Base-by-base conservation (phyloP, 2,888 invertebrate genomes). In the Dioctria linearis region DNA sequence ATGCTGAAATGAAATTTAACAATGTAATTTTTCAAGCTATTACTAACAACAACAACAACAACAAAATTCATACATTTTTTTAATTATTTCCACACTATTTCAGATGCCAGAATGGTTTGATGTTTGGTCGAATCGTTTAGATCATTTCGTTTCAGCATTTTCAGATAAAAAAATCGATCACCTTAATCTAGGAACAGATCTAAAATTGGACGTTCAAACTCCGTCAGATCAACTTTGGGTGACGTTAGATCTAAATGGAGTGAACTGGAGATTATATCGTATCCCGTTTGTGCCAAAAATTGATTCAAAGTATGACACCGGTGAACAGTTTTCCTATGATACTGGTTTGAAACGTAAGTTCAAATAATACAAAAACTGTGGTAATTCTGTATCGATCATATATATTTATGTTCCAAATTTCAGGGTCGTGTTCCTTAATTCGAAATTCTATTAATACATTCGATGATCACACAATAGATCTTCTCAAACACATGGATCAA, bases 81-180 rank as follows among this genome's bases (percentile, higher is more conserved):
- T n/a, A n/a, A n/a, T n/a, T n/a, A n/a, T n/a, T n/a, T n/a, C n/a
- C n/a, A n/a, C 57, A 37, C 9, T 71, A 9, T 46, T 57, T 13
- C 78, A 88, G 88, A 88, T 88, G 88, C 88, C 88, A 11, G 86
- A 87, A 80, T 88, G 88, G 88, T 88, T 87, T 83, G 86, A 87
- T 25, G 81, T 86, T 5, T 87, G 86, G 86, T 86, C 88, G 1
- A 87, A 86, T 43, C 86, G 89, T 2, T 82, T 88, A 9, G 88
- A 88, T 84, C 88, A 89, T 79, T 85, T 89, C 78, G 86, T 88
- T 3, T 87, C 88, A 3, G 88, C 88, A 8, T 82, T 89, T 57
- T 87, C 88, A 0, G 84, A 85, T 3, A 82, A 87, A 42, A 88
- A 86, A 79, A 85, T 88, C 3, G 88, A 88, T 79, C 86, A 86